A percentile compares a stretch with the other conserved stretches of the same genome.
phyloP scores from a whole-genome alignment of 2,797 vertebrate species.

The Gymnoscopelus microlampas region DNA sequence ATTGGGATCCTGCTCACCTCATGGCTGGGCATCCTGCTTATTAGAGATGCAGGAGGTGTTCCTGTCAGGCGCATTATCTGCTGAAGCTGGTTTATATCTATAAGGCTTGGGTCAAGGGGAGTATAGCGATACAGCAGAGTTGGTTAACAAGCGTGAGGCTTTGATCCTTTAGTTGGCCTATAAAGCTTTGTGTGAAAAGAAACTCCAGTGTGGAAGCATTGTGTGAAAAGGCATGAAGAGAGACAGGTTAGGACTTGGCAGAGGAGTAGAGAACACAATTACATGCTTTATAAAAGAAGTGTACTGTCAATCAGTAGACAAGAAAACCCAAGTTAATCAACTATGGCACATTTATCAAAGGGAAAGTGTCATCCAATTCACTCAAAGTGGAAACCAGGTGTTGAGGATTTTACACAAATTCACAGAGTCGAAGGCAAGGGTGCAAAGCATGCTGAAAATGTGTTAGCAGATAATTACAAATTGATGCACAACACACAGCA shows the following conservation, averaged over 20 bases:
- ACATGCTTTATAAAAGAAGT: constrained; percentile 20
- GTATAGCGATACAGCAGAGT: constrained; percentile 87
- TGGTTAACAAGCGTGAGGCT: constrained; percentile 62
- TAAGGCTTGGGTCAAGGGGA: constrained; percentile 93
- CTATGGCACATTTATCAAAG: constrained; percentile 20
- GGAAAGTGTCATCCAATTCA: constrained; percentile 26
- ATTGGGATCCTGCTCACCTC: constrained; percentile 89
- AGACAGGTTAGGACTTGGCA: neutral
- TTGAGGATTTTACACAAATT: constrained; percentile 20
- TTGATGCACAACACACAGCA: constrained; percentile 49
- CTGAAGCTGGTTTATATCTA: constrained; percentile 99
- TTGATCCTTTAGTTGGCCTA: neutral
- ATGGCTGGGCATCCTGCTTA: constrained; percentile 99
- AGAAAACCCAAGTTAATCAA: constrained; percentile 31
- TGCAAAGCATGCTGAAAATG: constrained; percentile 66
- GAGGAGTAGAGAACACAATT: constrained; percentile 33
- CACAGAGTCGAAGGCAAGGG: constrained; percentile 34
- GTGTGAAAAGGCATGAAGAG: constrained; percentile 20
- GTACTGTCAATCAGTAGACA: constrained; percentile 35
- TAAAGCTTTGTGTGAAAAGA: constrained; percentile 35
- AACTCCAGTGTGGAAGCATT: constrained; percentile 20
- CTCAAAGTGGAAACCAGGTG: constrained; percentile 29
- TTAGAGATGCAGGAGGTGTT: constrained; percentile 97
- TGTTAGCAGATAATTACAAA: constrained; percentile 44
- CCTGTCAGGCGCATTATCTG: constrained; percentile 99